Evolutionary conservation across 2,888 invertebrate species (phyloP).

Genomic region (Platypus cylindrus): DNA sequence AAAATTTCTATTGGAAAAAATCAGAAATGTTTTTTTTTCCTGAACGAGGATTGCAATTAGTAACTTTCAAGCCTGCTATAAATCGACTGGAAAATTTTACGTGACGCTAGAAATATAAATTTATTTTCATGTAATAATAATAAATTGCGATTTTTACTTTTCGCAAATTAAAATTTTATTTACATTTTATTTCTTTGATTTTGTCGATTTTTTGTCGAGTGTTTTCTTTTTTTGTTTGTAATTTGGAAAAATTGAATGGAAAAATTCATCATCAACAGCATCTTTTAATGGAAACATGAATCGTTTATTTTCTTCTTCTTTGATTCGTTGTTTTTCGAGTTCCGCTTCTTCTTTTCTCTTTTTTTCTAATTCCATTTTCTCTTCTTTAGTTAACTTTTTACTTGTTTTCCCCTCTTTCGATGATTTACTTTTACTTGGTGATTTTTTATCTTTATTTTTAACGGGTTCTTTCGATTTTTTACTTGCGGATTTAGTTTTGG

Average conservation of each 20-base stretch:
- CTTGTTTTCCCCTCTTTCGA: constrained; percentile 19
- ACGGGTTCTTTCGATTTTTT: constrained; percentile 16
- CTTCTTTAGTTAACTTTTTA: constrained; percentile 19
- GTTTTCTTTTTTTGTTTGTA: constrained; percentile 21
- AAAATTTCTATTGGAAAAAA: too few relatives aligned
- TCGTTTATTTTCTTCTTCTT: constrained; percentile 25
- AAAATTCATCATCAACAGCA: constrained; percentile 29
- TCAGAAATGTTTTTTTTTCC: too few relatives aligned
- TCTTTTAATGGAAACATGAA: constrained; percentile 32
- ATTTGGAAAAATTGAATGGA: constrained; percentile 27
- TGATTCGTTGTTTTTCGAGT: constrained; percentile 21
- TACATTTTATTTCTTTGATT: constrained; percentile 4
- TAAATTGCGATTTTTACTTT: too few relatives aligned
- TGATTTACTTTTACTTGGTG: constrained; percentile 11
- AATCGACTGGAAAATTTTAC: too few relatives aligned
- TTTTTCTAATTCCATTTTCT: constrained; percentile 19
- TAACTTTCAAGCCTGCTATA: too few relatives aligned
- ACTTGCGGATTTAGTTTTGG: constrained; percentile 8
- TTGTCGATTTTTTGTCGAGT: constrained; percentile 7
- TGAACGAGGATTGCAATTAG: too few relatives aligned
- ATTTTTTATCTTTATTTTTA: constrained; percentile 16
- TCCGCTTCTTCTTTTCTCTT: constrained; percentile 22
- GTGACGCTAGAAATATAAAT: too few relatives aligned
- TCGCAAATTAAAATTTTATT: too few relatives aligned
- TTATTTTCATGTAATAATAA: too few relatives aligned